Evolutionary conservation across 2,113 vertebrate genomes (phyloP).

Genomic region (Hydrochoerus hydrochaeris): DNA sequence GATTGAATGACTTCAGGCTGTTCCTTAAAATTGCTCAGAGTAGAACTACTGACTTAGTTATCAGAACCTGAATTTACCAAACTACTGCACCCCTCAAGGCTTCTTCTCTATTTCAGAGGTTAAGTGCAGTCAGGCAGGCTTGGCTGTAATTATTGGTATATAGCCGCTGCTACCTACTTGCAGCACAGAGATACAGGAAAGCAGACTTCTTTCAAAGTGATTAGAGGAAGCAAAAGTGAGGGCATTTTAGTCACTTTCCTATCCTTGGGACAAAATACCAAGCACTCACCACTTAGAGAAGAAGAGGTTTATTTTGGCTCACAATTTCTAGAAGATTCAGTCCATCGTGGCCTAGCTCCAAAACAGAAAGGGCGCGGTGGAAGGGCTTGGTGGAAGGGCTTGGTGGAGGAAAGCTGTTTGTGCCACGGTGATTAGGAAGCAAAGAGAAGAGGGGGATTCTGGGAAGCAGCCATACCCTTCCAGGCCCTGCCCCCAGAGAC

Average conservation of each 20-base stretch:
- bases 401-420: background rate
- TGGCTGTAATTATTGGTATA: background rate
- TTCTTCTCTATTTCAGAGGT: background rate
- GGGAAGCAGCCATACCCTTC: background rate
- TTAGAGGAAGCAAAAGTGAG: background rate
- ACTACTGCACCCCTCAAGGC: background rate
- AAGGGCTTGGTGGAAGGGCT: background rate
- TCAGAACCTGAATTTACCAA: background rate
- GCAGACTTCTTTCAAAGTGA: background rate
- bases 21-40: slow-evolving; percentile 17
- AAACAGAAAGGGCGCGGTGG: background rate
- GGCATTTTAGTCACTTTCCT: background rate
- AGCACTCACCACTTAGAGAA: background rate
- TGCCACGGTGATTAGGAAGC: background rate
- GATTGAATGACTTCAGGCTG: background rate
- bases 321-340: background rate
- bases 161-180: background rate
- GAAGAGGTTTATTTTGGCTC: background rate
- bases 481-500: background rate
- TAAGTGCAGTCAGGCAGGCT: background rate
- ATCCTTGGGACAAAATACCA: background rate
- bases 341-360: background rate
- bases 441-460: background rate
- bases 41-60: background rate
- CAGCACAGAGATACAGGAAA: background rate